Conservation (phyloP, 2,797 vertebrate species). For the Sebastolobus altivelis region DNA sequence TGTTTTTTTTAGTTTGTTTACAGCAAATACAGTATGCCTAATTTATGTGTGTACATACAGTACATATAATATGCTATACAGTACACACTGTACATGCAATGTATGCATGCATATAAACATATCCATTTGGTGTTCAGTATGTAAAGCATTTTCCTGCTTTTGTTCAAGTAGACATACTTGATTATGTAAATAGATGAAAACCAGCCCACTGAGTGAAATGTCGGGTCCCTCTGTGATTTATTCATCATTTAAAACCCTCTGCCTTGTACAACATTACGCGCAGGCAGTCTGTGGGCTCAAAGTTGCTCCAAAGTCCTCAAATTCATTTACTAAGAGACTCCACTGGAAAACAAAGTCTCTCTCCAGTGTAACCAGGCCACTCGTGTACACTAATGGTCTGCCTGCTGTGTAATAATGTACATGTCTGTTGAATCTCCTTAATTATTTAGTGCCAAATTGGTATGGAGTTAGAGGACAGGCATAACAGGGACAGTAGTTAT, state of each 20-base stretch:
- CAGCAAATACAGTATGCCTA: not conserved
- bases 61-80: not conserved
- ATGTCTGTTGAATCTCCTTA: slow-evolving; percentile 57
- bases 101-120: not conserved
- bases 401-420: slow-evolving; percentile 52
- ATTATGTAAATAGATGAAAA: not conserved
- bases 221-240: slow-evolving; percentile 19
- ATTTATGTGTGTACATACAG: not conserved
- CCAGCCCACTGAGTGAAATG: not conserved
- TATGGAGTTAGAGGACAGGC: slow-evolving; percentile 38
- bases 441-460: slow-evolving; percentile 72
- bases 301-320: slow-evolving; percentile 41
- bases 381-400: slow-evolving; percentile 63
- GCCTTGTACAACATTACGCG: slow-evolving; percentile 9
- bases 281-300: slow-evolving; percentile 30
- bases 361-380: slow-evolving; percentile 45
- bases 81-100: not conserved
- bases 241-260: slow-evolving; percentile 40
- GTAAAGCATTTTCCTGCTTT: not conserved
- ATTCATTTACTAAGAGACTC: slow-evolving; percentile 29
- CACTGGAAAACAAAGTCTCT: slow-evolving; percentile 44
- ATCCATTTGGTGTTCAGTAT: not conserved
- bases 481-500: slow-evolving; percentile 43
- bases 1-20: too few relatives aligned
- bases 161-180: not conserved